Evolutionary conservation across 2,113 vertebrate genomes (phyloP).

Genomic region (Notechis scutatus): DNA sequence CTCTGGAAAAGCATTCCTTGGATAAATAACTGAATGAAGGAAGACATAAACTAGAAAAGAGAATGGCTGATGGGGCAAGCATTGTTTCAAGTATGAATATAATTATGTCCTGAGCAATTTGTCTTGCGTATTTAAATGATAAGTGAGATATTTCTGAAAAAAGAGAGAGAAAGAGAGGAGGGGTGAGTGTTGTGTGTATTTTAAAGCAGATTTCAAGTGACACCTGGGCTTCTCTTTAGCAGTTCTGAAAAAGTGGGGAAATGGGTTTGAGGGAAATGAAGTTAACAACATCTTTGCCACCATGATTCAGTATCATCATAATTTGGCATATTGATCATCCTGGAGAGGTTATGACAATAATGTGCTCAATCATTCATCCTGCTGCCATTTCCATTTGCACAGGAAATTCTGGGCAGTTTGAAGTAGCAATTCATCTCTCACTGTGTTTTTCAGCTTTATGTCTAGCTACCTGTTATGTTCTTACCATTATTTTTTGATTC

Average conservation of each 20-base stretch:
- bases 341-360: not conserved
- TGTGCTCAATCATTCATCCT: constrained; percentile 2
- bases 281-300: not conserved
- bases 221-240: not conserved
- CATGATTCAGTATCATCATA: not conserved
- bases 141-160: not conserved
- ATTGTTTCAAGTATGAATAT: not conserved
- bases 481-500: not conserved
- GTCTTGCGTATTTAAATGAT: not conserved
- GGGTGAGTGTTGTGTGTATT: not conserved
- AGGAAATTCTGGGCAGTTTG: constrained; percentile 2
- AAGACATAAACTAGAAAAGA: not conserved
- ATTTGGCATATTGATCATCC: constrained; percentile 9
- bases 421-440: constrained; percentile 16
- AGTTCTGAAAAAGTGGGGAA: not conserved
- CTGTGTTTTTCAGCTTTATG: not conserved
- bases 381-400: constrained; percentile 11
- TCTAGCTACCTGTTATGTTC: constrained; percentile 1
- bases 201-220: not conserved
- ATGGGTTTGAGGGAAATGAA: not conserved
- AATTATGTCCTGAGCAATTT: not conserved
- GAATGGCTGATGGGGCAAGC: not conserved
- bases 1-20: not conserved
- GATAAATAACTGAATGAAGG: not conserved
- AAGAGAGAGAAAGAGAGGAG: not conserved